phyloP scores from a whole-genome alignment of 2,113 vertebrate species.

The Tragelaphus buxtoni region DNA sequence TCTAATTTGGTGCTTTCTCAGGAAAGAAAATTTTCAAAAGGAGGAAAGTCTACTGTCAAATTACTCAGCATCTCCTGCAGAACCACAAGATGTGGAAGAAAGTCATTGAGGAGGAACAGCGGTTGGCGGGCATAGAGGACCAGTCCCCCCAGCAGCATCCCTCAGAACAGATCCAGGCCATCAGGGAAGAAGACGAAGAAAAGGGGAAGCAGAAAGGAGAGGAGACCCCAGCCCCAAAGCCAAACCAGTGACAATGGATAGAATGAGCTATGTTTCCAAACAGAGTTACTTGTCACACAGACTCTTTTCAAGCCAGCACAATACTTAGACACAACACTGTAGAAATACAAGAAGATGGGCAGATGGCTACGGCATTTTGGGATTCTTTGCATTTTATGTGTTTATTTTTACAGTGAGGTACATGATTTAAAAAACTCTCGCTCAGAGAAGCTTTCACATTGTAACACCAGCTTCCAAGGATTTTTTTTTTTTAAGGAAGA shows the following conservation, averaged over 20 bases:
- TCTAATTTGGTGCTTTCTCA: slow-evolving; percentile 71
- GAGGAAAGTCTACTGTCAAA: slow-evolving; percentile 94
- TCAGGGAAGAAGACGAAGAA: slow-evolving; percentile 94
- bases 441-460: slow-evolving; percentile 85
- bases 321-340: slow-evolving; percentile 99
- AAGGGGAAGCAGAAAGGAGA: slow-evolving; percentile 79
- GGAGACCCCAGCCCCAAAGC: slow-evolving; percentile 70
- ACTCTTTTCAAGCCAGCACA: slow-evolving; percentile 94
- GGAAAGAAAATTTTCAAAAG: slow-evolving; percentile 89
- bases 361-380: slow-evolving; percentile 80
- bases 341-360: slow-evolving; percentile 91
- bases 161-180: slow-evolving; percentile 92
- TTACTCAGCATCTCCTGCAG: slow-evolving; percentile 94
- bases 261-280: slow-evolving; percentile 78
- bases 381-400: slow-evolving; percentile 32
- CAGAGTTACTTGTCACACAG: slow-evolving; percentile 80
- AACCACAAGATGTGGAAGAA: slow-evolving; percentile 99
- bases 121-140: slow-evolving; percentile 72
- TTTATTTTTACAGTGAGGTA: slow-evolving; percentile 78
- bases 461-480: slow-evolving; percentile 87
- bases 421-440: slow-evolving; percentile 76
- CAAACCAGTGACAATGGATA: slow-evolving; percentile 76
- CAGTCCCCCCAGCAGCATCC: slow-evolving; percentile 78
- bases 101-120: slow-evolving; percentile 90
- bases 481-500: slow-evolving; percentile 79